Evolutionary conservation across 2,888 invertebrate species (phyloP).

Genomic region (Shargacucullia verbasci): DNA sequence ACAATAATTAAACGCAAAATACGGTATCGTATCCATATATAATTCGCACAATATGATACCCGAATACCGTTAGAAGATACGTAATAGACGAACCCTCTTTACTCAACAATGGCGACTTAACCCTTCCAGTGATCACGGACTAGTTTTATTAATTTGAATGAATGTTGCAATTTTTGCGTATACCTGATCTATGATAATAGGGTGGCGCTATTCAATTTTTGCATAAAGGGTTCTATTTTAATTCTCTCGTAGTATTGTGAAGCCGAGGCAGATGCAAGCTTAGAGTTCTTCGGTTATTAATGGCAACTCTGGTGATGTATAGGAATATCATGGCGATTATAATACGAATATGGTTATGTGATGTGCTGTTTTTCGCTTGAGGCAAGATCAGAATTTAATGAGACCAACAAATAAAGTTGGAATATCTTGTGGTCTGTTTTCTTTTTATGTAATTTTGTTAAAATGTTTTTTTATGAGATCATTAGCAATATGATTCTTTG

Average conservation of each 20-base stretch:
- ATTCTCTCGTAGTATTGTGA: conserved; percentile 72
- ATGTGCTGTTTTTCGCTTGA: neutral
- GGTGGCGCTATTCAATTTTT: conserved; percentile 81
- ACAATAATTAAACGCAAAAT: conserved; percentile 25
- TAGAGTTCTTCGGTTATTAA: conserved; percentile 45
- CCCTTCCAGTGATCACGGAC: conserved; percentile 78
- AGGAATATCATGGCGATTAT: conserved; percentile 7
- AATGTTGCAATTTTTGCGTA: conserved; percentile 86
- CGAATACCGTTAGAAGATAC: conserved; percentile 51
- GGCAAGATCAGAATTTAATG: neutral
- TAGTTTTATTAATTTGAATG: conserved; percentile 87
- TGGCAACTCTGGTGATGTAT: conserved; percentile 32
- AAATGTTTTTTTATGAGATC: too few species aligned
- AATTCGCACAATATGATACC: conserved; percentile 51
- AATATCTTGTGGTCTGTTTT: too few species aligned
- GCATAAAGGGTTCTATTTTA: conserved; percentile 80
- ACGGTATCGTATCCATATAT: conserved; percentile 37
- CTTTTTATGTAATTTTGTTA: too few species aligned
- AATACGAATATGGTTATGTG: conserved; percentile 4
- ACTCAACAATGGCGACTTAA: conserved; percentile 69
- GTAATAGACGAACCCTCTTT: conserved; percentile 55
- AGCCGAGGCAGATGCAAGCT: conserved; percentile 64
- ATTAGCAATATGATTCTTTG: too few species aligned
- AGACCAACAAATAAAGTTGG: too few species aligned
- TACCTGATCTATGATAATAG: conserved; percentile 85